A percentile compares a stretch with the other conserved stretches of the same genome.
Conservation (phyloP, 2,888 invertebrate species). For the Coleophora flavipennella region DNA sequence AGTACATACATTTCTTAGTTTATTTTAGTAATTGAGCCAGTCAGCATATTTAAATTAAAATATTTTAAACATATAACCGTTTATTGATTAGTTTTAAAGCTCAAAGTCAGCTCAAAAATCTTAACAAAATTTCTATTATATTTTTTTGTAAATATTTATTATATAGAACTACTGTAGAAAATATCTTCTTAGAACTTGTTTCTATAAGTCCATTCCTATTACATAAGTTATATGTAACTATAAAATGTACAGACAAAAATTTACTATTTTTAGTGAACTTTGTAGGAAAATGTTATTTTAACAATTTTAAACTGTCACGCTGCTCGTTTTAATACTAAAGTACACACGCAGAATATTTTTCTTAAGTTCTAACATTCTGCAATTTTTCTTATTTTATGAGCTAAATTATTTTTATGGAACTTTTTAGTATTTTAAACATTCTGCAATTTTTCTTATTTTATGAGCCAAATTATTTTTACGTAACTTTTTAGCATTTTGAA, state of each 20-base stretch:
- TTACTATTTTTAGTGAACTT: conserved; percentile 26
- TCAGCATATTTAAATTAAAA: conserved; percentile 19
- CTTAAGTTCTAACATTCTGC: too few relatives aligned
- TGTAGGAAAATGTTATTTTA: conserved; percentile 21
- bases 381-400: too few relatives aligned
- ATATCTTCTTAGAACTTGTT: conserved; percentile 21
- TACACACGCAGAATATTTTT: too few relatives aligned
- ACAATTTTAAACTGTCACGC: conserved; percentile 12
- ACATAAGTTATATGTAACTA: conserved; percentile 44
- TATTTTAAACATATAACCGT: conserved; percentile 20
- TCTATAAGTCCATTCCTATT: conserved; percentile 51
- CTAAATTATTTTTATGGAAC: too few relatives aligned
- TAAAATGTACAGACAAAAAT: conserved; percentile 36
- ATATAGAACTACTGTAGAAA: conserved; percentile 29
- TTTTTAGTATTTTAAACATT: too few relatives aligned
- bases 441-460: too few relatives aligned
- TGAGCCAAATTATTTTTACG: too few relatives aligned
- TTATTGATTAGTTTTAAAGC: conserved; percentile 57
- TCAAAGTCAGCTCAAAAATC: conserved; percentile 69
- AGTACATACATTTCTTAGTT: conserved; percentile 39
- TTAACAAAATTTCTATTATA: conserved; percentile 17
- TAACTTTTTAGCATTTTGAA: too few relatives aligned
- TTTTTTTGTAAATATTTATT: conserved; percentile 53
- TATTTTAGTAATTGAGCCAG: conserved; percentile 21
- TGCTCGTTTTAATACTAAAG: not conserved